phyloP scores from a whole-genome alignment of 2,888 invertebrate species.

The Acanthosoma haemorrhoidale region DNA sequence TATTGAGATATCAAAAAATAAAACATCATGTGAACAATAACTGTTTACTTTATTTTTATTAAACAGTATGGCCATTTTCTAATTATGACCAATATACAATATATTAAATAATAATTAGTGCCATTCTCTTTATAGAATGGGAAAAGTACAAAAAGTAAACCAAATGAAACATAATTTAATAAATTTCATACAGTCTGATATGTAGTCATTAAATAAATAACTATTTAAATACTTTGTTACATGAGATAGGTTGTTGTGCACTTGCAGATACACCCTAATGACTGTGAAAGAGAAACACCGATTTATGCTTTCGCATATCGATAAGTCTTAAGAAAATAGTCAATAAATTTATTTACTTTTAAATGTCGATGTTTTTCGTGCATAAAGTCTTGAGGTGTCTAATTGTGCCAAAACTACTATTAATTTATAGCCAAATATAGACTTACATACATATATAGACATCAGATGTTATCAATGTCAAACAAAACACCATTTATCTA shows the following conservation, averaged over 20 bases:
- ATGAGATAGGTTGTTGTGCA: conserved; percentile 21
- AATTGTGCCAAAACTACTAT: conserved; percentile 26
- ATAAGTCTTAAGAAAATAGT: conserved; percentile 27
- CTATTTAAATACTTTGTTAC: background rate
- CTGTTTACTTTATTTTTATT: conserved; percentile 28
- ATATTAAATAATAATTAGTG: conserved; percentile 19
- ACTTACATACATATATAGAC: conserved; percentile 18
- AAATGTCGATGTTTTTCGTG: conserved; percentile 26
- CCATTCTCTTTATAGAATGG: background rate
- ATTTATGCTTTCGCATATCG: background rate
- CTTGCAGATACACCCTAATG: conserved; percentile 22
- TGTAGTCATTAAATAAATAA: conserved; percentile 27
- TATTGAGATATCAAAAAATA: background rate
- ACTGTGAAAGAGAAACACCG: conserved; percentile 17
- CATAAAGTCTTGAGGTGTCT: conserved; percentile 29
- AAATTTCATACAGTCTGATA: conserved; percentile 31
- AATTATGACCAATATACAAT: conserved; percentile 27
- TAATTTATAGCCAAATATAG: conserved; percentile 26
- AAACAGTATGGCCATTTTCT: conserved; percentile 29
- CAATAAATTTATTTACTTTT: conserved; percentile 22
- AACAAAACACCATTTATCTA: conserved; percentile 29
- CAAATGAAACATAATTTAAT: background rate
- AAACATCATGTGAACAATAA: conserved; percentile 21
- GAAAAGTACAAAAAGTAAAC: conserved; percentile 14
- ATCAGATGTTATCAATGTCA: conserved; percentile 17